Evolutionary conservation across 2,888 invertebrate genomes (phyloP).

Genomic region (Flabesymbios commensalis): DNA sequence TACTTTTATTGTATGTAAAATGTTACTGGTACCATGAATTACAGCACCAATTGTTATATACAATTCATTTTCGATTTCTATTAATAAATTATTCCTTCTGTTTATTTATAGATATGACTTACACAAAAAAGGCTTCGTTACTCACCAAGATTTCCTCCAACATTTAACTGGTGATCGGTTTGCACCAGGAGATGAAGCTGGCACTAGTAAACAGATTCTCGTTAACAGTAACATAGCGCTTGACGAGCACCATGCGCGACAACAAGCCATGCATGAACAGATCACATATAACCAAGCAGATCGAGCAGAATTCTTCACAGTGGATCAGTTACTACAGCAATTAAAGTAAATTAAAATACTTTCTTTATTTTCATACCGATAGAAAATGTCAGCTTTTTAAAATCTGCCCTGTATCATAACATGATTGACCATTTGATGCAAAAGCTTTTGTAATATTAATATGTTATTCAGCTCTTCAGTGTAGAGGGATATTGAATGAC

Average conservation of each 20-base stretch:
- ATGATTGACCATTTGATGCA: too few relatives aligned
- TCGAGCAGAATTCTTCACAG: slow-evolving; percentile 42
- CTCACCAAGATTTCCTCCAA: slow-evolving; percentile 50
- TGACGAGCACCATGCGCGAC: slow-evolving; percentile 45
- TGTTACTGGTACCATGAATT: too few relatives aligned
- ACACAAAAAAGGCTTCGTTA: slow-evolving; percentile 44
- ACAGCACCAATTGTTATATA: too few relatives aligned
- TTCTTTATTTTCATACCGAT: background rate
- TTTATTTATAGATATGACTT: slow-evolving; percentile 46
- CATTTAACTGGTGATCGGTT: slow-evolving; percentile 49
- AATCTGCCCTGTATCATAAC: too few relatives aligned
- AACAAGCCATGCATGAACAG: slow-evolving; percentile 48
- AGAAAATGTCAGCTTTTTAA: background rate
- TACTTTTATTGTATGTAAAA: too few relatives aligned
- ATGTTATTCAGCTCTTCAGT: too few relatives aligned
- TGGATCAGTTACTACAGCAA: slow-evolving; percentile 45
- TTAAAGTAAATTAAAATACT: slow-evolving; percentile 42
- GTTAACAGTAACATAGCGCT: slow-evolving; percentile 44
- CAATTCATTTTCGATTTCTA: background rate
- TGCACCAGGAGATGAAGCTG: slow-evolving; percentile 50
- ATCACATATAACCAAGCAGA: slow-evolving; percentile 53
- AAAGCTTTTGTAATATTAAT: too few relatives aligned
- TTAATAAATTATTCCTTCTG: background rate
- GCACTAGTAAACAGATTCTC: slow-evolving; percentile 48
- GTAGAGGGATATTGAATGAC: too few relatives aligned